A percentile compares a stretch with the other conserved stretches of the same genome.
These are phyloP conservation scores for Alligator mississippiensis DNA, from an alignment of 2,113 vertebrate genomes.

Conservation along the genomic window DNA sequence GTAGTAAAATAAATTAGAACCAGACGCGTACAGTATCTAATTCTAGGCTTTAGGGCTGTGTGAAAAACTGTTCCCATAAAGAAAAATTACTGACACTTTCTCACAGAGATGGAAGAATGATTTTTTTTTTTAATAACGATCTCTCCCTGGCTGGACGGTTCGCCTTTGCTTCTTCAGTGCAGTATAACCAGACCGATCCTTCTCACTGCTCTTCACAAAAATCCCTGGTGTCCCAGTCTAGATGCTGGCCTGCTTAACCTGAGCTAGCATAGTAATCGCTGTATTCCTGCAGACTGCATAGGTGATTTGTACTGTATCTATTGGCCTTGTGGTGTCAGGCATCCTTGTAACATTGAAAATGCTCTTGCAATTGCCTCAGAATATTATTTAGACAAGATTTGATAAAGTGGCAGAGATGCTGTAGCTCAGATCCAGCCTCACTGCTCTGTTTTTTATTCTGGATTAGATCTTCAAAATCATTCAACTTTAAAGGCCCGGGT, in stretches of 20 bases:
- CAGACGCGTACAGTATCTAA: neutral
- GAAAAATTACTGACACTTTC: neutral
- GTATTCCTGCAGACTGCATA: neutral
- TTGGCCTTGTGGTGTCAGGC: neutral
- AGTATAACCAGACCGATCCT: neutral
- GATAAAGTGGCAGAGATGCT: neutral
- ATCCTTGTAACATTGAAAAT: neutral
- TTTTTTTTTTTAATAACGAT: neutral
- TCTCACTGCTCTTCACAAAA: neutral
- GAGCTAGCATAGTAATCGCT: neutral
- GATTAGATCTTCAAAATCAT: neutral
- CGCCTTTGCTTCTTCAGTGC: neutral
- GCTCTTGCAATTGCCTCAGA: too few relatives aligned
- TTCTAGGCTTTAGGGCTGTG: neutral
- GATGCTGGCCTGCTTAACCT: neutral
- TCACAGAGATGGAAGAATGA: fast-evolving
- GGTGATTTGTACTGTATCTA: neutral
- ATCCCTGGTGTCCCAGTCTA: neutral
- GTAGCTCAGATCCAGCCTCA: neutral
- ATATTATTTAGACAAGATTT: neutral
- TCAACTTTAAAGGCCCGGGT: neutral
- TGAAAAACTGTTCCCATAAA: slow-evolving; percentile 14
- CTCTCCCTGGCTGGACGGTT: fast-evolving
- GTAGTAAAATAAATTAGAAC: neutral
- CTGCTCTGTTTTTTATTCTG: neutral